phyloP scores from a whole-genome alignment of 2,888 invertebrate species.

The Caenorhabditis becei region DNA sequence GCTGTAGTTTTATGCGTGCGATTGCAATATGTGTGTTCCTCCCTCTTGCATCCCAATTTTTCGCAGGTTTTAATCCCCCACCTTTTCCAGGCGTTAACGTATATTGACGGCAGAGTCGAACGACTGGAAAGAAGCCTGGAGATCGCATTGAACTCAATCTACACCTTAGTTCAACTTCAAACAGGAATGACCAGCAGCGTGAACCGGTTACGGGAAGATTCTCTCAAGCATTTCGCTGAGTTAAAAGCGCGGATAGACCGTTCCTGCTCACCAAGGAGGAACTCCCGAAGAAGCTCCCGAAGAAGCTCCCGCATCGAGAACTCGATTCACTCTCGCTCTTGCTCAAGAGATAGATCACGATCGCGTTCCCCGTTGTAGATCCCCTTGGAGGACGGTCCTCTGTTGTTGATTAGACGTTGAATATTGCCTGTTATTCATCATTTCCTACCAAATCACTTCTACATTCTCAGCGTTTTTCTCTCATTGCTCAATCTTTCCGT shows the following conservation, averaged over 20 bases:
- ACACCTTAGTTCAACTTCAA: constrained; percentile 80
- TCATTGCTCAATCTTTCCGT: constrained; percentile 46
- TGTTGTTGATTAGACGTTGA: constrained; percentile 53
- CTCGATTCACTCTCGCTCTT: constrained; percentile 6
- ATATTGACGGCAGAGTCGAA: constrained; percentile 75
- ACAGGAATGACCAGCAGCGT: constrained; percentile 79
- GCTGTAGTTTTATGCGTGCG: constrained; percentile 2
- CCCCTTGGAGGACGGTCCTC: background rate
- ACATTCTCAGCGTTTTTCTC: constrained; percentile 26
- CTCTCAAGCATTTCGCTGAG: constrained; percentile 32
- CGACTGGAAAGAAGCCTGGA: constrained; percentile 81
- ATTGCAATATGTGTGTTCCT: background rate
- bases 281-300: background rate
- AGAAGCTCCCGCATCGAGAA: background rate
- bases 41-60: background rate
- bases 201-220: constrained; percentile 65
- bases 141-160: constrained; percentile 78
- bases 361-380: constrained; percentile 44
- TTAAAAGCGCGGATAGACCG: constrained; percentile 33
- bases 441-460: constrained; percentile 8
- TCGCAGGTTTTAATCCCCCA: background rate
- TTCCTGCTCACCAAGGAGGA: constrained; percentile 16
- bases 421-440: constrained; percentile 25
- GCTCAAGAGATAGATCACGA: constrained; percentile 30
- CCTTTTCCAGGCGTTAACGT: constrained; percentile 28